Base-by-base conservation (phyloP, 2,797 vertebrate species). In the Chanos chanos region DNA sequence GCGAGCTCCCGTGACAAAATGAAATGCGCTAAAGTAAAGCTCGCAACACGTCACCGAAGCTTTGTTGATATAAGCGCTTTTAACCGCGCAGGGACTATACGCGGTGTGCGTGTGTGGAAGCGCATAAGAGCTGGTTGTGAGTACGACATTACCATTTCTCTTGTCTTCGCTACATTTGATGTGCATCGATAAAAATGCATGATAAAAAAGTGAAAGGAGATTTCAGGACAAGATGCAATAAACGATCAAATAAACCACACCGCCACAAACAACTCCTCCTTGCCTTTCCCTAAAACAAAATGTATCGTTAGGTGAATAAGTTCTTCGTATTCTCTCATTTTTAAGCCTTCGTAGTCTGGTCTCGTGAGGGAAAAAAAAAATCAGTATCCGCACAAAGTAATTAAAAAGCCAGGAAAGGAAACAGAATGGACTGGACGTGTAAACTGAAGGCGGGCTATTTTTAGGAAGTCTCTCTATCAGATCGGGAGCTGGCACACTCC, bases 311-410 rank as follows among this genome's bases (percentile, higher is more conserved):
- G 30, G 73, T 57, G 64, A 61, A 52, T 68, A 61, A 81, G 84
- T 70, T 83, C 79, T 80, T 81, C 61, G 69, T 24, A 68, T 80
- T 67, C 75, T 75, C 71, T 65, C 43, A 19, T 78, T 78, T n/a
- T n/a, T 70, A 80, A 79, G 66, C 73, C 74, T 78, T 79, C 68
- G 59, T 62, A 62, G 64, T 78, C 72, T 84, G 84, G 77, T n/a
- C 81, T 76, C 59, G 81, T 80, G 83, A 84, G n/a, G n/a, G n/a
- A n/a, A n/a, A n/a, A n/a, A n/a, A 73, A 66, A 66, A 85, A 81
- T 68, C 78, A 66, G 71, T 74, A 71, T 76, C 75, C 57, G 60
- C 59, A 64, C 67, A 75, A 76, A 71, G 67, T 79, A 79, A 84
- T 84, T 84, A 80, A 74, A 80, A 75, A 60, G 8, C 40, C 28